Base-by-base conservation (phyloP, 23 tunicate species). In the Oikopleura vanhoeffeni region DNA sequence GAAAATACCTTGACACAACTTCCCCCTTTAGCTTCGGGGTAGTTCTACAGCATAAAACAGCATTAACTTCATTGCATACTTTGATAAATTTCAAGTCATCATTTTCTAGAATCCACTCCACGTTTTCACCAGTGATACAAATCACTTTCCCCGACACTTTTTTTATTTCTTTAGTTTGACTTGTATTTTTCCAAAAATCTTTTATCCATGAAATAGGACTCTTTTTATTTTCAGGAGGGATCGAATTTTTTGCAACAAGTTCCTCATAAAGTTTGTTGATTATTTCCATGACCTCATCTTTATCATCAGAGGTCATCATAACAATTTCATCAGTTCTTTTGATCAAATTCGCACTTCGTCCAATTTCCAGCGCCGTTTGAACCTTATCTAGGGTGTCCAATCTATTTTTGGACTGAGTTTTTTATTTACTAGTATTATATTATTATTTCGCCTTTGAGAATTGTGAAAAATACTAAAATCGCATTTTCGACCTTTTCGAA, bases 361-460 rank as follows among this genome's bases (percentile, higher is more conserved):
- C 99, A 88, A 95, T 95, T 87, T 95, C 91, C 57, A 88, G 85
- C 71, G 99, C 99, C 0, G 99, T 95, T 75, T 95, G 96, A 41
- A 88, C 90, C 58, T 95, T 49, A 24, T 13, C 64, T n/a, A n/a
- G n/a, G n/a, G n/a, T n/a, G n/a, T n/a, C n/a, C n/a, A n/a, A n/a
- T n/a, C n/a, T n/a, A n/a, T n/a, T n/a, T n/a, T n/a, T n/a, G n/a
- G n/a, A n/a, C n/a, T n/a, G n/a, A n/a, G n/a, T n/a, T n/a, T n/a
- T n/a, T n/a, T n/a, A n/a, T n/a, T n/a, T n/a, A n/a, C n/a, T n/a
- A n/a, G n/a, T n/a, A n/a, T n/a, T n/a, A n/a, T n/a, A n/a, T n/a
- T n/a, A n/a, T n/a, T n/a, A n/a, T n/a, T n/a, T n/a, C n/a, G n/a
- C n/a, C n/a, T 49, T 49, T 49, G 64, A 49, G 64, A 49, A 49